Conservation (phyloP, 2,113 vertebrate species). For the Copsychus sechellarum region DNA sequence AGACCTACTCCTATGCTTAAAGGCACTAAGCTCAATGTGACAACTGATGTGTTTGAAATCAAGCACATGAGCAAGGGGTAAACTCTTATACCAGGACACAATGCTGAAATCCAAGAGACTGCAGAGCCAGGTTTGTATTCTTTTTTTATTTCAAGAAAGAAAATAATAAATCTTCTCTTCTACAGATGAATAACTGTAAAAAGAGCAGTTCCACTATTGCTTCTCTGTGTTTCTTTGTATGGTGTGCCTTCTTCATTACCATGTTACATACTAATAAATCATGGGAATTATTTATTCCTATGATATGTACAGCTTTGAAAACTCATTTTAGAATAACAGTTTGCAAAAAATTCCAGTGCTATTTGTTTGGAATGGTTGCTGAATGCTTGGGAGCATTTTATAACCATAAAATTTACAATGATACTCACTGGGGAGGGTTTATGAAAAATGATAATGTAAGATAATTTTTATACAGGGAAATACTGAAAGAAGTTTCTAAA, state of each 20-base stretch:
- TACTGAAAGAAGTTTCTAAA: slow-evolving; percentile 22
- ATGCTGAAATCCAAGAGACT: not conserved
- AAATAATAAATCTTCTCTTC: not conserved
- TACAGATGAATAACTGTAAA: not conserved
- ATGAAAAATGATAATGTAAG: slow-evolving; percentile 53
- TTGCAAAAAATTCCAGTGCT: not conserved
- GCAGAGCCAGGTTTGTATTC: not conserved
- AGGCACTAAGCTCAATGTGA: not conserved
- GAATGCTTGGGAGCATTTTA: not conserved
- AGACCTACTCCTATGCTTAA: not conserved
- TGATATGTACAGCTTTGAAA: not conserved
- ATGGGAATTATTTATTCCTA: not conserved
- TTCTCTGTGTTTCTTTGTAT: not conserved
- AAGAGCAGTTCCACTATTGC: not conserved
- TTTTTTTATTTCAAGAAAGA: not conserved
- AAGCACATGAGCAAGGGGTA: not conserved
- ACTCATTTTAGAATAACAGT: not conserved
- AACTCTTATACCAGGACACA: not conserved
- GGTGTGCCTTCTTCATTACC: not conserved
- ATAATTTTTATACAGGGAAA: slow-evolving; percentile 45
- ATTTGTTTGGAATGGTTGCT: not conserved
- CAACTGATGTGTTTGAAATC: not conserved
- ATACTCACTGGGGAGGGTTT: not conserved
- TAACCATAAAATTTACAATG: not conserved
- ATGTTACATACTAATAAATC: not conserved